Evolutionary conservation across 23 tunicate species (phyloP).

Genomic region (Ascidia mentula): DNA sequence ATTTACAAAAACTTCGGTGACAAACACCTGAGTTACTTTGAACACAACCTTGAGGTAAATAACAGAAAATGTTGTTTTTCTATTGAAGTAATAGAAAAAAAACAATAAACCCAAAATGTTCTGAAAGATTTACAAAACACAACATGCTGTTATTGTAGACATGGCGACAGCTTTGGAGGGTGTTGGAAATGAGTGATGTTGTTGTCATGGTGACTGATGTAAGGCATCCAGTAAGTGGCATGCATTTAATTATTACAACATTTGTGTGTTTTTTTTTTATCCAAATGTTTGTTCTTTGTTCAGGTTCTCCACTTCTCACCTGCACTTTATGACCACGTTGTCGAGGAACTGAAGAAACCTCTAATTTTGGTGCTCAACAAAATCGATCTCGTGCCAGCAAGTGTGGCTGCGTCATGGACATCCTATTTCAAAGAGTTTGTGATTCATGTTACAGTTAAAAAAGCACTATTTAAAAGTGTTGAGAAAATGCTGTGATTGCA

Average conservation of each 20-base stretch:
- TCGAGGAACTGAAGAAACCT: slow-evolving; percentile 47
- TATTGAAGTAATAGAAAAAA: too few relatives aligned
- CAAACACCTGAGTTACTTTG: slow-evolving; percentile 83
- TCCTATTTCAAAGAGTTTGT: slow-evolving; percentile 63
- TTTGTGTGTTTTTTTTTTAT: neutral
- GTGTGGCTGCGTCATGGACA: slow-evolving; percentile 79
- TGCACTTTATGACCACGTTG: slow-evolving; percentile 76
- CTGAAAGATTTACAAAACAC: neutral
- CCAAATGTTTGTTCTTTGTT: neutral
- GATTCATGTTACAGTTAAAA: neutral
- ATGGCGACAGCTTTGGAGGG: slow-evolving; percentile 95
- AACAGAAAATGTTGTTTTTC: too few relatives aligned
- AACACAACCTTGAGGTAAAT: slow-evolving; percentile 87
- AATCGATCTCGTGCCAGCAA: slow-evolving; percentile 89
- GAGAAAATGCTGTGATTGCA: too few relatives aligned
- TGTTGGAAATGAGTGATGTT: slow-evolving; percentile 79
- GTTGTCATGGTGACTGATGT: slow-evolving; percentile 95
- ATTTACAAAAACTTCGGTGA: slow-evolving; percentile 60
- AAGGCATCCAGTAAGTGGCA: slow-evolving; percentile 72
- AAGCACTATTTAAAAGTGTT: neutral
- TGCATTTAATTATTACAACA: neutral
- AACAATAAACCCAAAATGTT: neutral
- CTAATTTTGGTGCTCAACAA: slow-evolving; percentile 78
- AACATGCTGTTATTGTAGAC: slow-evolving; percentile 32
- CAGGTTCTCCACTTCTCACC: slow-evolving; percentile 92